Conservation (phyloP, 2,113 vertebrate species). For the Aspidoscelis tigris region DNA sequence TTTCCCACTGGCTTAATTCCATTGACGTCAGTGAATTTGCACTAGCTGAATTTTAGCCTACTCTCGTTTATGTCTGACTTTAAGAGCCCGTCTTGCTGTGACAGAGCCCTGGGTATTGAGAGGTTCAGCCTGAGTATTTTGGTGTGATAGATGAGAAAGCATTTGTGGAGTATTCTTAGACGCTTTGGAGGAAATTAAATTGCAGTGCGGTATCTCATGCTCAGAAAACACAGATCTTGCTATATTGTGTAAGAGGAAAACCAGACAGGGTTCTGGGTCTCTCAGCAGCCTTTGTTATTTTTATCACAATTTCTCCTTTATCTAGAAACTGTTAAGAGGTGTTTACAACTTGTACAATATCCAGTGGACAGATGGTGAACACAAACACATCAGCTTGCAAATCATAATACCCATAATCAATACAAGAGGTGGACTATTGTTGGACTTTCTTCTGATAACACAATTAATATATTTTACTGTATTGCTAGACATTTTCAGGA, state of each 20-base stretch:
- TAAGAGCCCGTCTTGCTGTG: neutral
- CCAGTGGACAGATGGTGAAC: neutral
- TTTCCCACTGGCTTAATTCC: constrained; percentile 58
- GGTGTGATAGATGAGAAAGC: neutral
- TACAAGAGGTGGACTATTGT: too few relatives aligned
- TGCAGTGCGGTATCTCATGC: neutral
- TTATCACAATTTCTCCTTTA: neutral
- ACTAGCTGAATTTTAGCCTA: constrained; percentile 45
- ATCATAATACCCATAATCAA: too few relatives aligned
- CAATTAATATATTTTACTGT: too few relatives aligned
- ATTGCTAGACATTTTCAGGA: too few relatives aligned
- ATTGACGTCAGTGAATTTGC: constrained; percentile 55
- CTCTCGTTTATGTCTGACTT: constrained; percentile 4
- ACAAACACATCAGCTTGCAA: neutral
- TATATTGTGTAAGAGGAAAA: too few relatives aligned
- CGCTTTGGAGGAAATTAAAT: neutral
- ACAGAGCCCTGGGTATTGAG: neutral
- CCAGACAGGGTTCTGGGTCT: neutral
- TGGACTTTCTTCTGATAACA: too few relatives aligned
- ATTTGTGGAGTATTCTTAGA: neutral
- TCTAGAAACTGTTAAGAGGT: neutral
- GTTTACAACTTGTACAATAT: neutral
- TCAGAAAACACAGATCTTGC: too few relatives aligned
- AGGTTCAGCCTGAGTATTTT: neutral
- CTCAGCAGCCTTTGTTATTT: neutral